Percentiles rank a stretch among this genome's conserved stretches.
Conservation (phyloP, 1,140 invertebrate genomes). For the Globodera rostochiensis region DNA sequence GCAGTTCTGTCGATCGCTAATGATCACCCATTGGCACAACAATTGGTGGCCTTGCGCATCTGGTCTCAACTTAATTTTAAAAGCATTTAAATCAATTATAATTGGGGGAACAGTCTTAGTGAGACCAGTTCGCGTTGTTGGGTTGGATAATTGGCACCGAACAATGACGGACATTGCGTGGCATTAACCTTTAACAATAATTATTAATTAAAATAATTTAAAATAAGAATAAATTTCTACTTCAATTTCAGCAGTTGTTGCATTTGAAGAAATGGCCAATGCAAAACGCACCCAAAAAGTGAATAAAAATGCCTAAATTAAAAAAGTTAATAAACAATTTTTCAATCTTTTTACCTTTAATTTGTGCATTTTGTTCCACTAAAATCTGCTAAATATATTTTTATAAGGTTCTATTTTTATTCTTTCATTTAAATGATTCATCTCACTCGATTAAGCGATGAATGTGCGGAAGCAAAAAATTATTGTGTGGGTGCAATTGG, state of each 20-base stretch:
- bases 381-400: too few species aligned
- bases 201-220: neutral
- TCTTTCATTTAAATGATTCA: too few species aligned
- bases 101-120: neutral
- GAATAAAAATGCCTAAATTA: neutral
- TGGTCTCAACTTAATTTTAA: neutral
- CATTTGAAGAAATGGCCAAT: neutral
- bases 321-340: neutral
- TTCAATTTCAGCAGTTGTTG: neutral
- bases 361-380: neutral
- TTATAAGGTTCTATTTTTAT: too few species aligned
- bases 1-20: slow-evolving; percentile 3
- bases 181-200: neutral
- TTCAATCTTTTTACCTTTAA: neutral
- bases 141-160: neutral
- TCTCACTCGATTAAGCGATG: neutral
- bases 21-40: slow-evolving; percentile 12
- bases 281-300: neutral
- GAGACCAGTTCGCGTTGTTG: neutral
- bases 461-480: neutral
- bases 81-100: neutral
- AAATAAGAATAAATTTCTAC: too few species aligned
- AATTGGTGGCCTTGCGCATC: neutral
- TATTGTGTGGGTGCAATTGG: neutral
- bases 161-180: neutral